Conservation (phyloP, 2,888 invertebrate genomes). For the Synanthedon myopaeformis region DNA sequence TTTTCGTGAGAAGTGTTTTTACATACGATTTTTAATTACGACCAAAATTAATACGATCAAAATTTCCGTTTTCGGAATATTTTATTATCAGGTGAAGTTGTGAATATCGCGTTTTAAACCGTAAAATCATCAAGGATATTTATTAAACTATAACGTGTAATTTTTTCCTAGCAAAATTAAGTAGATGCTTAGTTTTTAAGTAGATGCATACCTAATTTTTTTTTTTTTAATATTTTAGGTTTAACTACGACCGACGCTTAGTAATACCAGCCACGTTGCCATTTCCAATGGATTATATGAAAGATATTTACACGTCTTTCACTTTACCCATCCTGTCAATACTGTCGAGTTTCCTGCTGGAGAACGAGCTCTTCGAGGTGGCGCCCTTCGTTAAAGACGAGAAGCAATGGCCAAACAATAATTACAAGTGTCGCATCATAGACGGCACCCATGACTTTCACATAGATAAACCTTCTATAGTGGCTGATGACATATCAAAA, state of each 20-base stretch:
- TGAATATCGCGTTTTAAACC: too few relatives aligned
- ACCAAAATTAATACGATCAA: too few relatives aligned
- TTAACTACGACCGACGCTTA: not conserved
- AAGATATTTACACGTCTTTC: not conserved
- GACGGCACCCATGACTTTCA: constrained; percentile 73
- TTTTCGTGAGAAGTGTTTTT: too few relatives aligned
- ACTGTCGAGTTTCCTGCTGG: not conserved
- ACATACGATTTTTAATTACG: too few relatives aligned
- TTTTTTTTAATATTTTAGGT: not conserved
- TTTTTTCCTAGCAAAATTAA: too few relatives aligned
- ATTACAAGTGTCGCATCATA: constrained; percentile 39
- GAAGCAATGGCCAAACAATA: constrained; percentile 30
- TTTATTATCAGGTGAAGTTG: too few relatives aligned
- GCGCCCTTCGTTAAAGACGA: constrained; percentile 25
- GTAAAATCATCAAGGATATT: too few relatives aligned
- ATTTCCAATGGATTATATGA: not conserved
- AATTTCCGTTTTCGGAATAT: too few relatives aligned
- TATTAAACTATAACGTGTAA: too few relatives aligned
- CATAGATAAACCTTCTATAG: constrained; percentile 59
- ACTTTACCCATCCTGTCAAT: not conserved
- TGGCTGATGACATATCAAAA: constrained; percentile 47
- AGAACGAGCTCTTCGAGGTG: too few relatives aligned
- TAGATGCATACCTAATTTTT: not conserved
- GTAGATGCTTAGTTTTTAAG: too few relatives aligned
- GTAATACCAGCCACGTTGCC: not conserved